Percentiles rank a stretch among this genome's conserved stretches.
Conservation (phyloP, 2,113 vertebrate species). For the Willisornis vidua region DNA sequence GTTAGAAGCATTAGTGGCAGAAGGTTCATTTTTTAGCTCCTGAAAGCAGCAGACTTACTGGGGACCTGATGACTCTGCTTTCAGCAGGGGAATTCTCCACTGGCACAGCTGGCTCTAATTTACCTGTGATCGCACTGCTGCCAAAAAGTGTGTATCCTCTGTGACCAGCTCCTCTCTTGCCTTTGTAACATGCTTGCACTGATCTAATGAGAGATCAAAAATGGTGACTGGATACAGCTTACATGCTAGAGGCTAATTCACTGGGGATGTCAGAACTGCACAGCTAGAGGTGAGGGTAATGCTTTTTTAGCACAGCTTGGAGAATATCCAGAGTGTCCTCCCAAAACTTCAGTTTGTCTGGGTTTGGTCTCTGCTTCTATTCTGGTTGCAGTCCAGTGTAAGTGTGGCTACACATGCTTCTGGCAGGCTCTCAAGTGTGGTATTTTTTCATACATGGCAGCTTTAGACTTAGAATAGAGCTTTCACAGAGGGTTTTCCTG, state of each 20-base stretch:
- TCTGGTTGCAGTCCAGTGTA: background rate
- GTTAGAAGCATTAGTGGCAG: background rate
- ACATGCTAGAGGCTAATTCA: background rate
- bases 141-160: background rate
- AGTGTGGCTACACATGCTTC: background rate
- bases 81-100: background rate
- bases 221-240: background rate
- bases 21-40: background rate
- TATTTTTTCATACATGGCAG: background rate
- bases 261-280: background rate
- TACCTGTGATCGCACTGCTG: background rate
- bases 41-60: background rate
- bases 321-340: background rate
- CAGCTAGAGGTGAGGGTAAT: background rate
- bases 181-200: background rate
- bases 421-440: background rate
- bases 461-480: background rate
- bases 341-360: background rate
- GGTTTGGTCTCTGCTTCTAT: background rate
- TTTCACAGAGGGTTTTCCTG: background rate
- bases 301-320: background rate
- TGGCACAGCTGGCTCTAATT: background rate
- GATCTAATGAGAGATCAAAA: background rate
- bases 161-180: background rate
- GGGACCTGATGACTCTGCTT: background rate